Base-by-base conservation (phyloP, 2,113 vertebrate species). In the Callospermophilus lateralis region DNA sequence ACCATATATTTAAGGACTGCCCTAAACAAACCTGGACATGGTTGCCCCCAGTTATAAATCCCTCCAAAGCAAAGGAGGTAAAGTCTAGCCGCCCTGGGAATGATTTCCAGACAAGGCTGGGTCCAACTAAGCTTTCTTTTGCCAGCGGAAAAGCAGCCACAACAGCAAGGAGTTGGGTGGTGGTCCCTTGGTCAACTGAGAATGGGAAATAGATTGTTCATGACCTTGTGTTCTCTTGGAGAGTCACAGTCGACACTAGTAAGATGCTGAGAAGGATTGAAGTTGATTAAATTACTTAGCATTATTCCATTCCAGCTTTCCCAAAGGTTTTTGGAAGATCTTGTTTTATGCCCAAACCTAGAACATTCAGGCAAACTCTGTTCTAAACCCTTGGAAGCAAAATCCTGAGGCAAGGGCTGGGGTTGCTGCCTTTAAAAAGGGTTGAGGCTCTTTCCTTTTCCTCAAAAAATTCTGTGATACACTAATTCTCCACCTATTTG, bases 1-100 rank as follows among this genome's bases (percentile, higher is more conserved):
- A 4, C 22, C 5, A 0, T 28, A 4, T 2, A 37, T 89, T 15
- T 70, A 2, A 0, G 3, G 30, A 72, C 68, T 32, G 0, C 39
- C 20, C 53, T 22, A 20, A 26, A 51, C 68, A 55, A 94, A 77
- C 15, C 37, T 24, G 51, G 37, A 42, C 9, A 0, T 34, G 2
- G 37, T 28, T n/a, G 12, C 17, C 20, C 30, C 24, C 58, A 42
- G 48, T 20, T 24, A 76, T 0, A 4, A 91, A n/a, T 30, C 55
- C 45, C 51, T 74, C n/a, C 37, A 19, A 93, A 93, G 26, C 76
- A 85, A 63, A 39, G n/a, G 26, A 80, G 61, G 26, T 30, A 17
- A 67, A 86, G 12, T 45, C 26, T 8, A 32, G 55, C 42, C 63
- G 39, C 8, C 39, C 37, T 72, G 8, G 26, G 61, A 84, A 81